Percentiles rank a stretch among this genome's conserved stretches.
These are phyloP conservation scores for Enteromius afrohamiltoni DNA, from an alignment of 2,797 vertebrate genomes.

Conservation along the genomic window DNA sequence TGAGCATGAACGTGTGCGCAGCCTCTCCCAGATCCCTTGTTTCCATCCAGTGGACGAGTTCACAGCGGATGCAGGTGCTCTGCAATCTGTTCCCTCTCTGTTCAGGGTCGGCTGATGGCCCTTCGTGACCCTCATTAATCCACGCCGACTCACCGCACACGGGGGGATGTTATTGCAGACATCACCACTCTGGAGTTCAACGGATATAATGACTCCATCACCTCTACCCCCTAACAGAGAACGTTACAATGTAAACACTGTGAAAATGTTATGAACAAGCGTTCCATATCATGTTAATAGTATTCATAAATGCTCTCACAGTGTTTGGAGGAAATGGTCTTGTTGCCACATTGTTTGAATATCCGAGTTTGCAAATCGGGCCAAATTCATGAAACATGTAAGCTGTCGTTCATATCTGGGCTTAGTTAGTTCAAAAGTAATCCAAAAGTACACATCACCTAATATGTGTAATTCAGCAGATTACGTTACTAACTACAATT, in stretches of 20 bases:
- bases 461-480: background rate
- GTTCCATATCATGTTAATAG: background rate
- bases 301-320: background rate
- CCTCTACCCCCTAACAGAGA: background rate
- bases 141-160: background rate
- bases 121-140: slow-evolving; percentile 34
- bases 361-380: background rate
- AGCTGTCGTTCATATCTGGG: background rate
- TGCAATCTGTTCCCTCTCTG: slow-evolving; percentile 1
- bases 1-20: background rate
- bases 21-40: slow-evolving; percentile 54
- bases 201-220: background rate
- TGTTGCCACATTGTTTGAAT: background rate
- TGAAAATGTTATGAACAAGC: background rate
- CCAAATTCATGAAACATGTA: background rate
- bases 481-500: background rate
- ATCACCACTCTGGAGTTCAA: background rate
- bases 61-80: slow-evolving; percentile 45
- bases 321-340: too few species aligned
- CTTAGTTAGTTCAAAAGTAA: background rate
- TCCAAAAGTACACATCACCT: background rate
- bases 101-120: slow-evolving; percentile 31
- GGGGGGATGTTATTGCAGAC: slow-evolving; percentile 7
- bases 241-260: background rate
- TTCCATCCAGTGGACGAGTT: slow-evolving; percentile 51